Evolutionary conservation across 2,113 vertebrate species (phyloP).

Genomic region (Apistogramma diplotaenia): DNA sequence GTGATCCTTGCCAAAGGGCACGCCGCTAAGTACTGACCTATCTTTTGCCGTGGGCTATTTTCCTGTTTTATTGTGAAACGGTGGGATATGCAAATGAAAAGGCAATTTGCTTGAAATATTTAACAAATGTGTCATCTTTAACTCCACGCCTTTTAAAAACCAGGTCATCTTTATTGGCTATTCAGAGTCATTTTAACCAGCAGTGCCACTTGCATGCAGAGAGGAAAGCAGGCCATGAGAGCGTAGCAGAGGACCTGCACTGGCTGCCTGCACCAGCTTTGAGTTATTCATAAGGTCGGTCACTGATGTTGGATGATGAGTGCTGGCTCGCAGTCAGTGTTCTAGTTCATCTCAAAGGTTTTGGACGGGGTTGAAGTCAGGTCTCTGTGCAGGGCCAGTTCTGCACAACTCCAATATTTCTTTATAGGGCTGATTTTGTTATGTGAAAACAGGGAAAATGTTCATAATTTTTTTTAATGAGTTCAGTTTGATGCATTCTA

Average conservation of each 20-base stretch:
- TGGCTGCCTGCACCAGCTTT: not conserved
- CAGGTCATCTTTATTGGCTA: not conserved
- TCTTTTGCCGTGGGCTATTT: not conserved
- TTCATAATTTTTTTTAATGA: not conserved
- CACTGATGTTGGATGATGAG: not conserved
- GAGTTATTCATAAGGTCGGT: slow-evolving; percentile 3
- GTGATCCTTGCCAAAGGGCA: not conserved
- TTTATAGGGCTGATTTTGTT: not conserved
- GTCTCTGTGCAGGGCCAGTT: not conserved
- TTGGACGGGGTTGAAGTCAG: not conserved
- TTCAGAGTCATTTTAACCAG: not conserved
- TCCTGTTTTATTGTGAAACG: not conserved
- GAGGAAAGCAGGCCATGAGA: not conserved
- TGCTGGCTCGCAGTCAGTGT: not conserved
- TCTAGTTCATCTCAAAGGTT: not conserved
- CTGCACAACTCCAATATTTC: not conserved
- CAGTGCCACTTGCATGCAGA: not conserved
- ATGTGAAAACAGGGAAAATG: not conserved
- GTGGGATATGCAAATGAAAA: not conserved
- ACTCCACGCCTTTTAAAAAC: not conserved
- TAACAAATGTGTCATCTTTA: not conserved
- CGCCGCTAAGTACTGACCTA: not conserved
- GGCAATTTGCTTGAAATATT: not conserved
- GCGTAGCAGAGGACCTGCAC: not conserved
- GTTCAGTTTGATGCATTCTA: not conserved